Evolutionary conservation across 1,140 invertebrate species (phyloP), one percentile per base, ranked within the genome.

Genomic region (Magallana angulata): DNA sequence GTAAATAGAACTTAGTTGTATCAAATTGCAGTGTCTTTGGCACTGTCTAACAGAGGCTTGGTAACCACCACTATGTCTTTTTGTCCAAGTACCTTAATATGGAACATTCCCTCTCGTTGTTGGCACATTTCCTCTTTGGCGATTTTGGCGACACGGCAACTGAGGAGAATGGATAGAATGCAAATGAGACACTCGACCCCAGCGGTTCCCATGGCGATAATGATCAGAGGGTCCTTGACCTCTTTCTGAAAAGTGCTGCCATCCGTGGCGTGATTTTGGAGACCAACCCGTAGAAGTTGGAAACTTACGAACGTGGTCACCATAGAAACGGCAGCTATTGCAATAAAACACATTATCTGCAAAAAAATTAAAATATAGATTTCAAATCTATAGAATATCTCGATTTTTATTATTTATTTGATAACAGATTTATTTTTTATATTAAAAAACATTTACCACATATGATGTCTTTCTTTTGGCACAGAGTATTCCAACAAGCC

Each of bases 331-430:
- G 95, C 92, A 18, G 93, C 94, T 81, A 94, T 94, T 0, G 95
- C 95, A 12, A 94, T 94, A 90, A 95, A 95, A 84, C 94, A 95
- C 93, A 95, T 93, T 86, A 95, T 95, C 95, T 95, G 92, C 59
- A 92, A 90, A 57, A 82, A 57, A 86, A 59, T 60, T 71, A 24
- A 56, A n/a, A 5, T 59, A 18, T 80, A 48, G 36, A 48, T 48
- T 48, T 48, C 2, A 48, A 80, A 48, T 36, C 4, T 24, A 4
- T 0, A 5, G 36, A 24, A 24, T 24, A 24, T 5, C 24, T 18
- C 8, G 24, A 24, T 24, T 9, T 12, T 24, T 48, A n/a, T 80
- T 24, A 80, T 18, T 30, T 5, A 18, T 36, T 80, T 80, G 0
- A 9, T n/a, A 80, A 12, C 7, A 24, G 16, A 36, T 36, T 1